Evolutionary conservation across 2,113 vertebrate genomes (phyloP).

Genomic region (Nerophis ophidion): DNA sequence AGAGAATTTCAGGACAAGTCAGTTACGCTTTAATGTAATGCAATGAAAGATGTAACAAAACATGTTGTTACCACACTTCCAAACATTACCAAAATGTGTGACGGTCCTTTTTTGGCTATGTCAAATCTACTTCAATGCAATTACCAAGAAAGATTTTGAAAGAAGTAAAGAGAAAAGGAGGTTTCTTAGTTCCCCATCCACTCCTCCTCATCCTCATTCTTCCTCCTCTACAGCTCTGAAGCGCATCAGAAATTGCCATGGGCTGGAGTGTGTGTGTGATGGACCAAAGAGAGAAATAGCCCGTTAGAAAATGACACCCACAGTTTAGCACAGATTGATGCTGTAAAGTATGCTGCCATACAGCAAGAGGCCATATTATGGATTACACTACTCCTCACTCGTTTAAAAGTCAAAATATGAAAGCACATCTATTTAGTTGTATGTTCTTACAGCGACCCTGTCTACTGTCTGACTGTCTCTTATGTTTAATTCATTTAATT

Average conservation of each 20-base stretch:
- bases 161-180: conserved; percentile 5
- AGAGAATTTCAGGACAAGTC: too few relatives aligned
- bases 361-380: conserved; percentile 57
- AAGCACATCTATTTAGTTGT: conserved; percentile 25
- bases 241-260: conserved; percentile 80
- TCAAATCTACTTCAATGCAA: neutral
- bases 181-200: conserved; percentile 47
- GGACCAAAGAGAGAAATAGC: conserved; percentile 70
- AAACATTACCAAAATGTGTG: too few relatives aligned
- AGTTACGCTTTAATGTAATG: too few relatives aligned
- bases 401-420: conserved; percentile 13
- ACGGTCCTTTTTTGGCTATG: too few relatives aligned
- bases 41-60: too few relatives aligned
- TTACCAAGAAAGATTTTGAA: neutral
- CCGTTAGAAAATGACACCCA: conserved; percentile 75
- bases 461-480: conserved; percentile 26
- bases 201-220: conserved; percentile 38
- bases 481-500: conserved; percentile 4
- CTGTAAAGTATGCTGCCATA: conserved; percentile 72
- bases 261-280: conserved; percentile 77
- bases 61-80: too few relatives aligned
- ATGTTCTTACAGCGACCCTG: conserved; percentile 31
- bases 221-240: conserved; percentile 56
- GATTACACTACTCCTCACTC: conserved; percentile 56
- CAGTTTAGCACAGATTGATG: conserved; percentile 75